These are phyloP conservation scores for Hypolimnas misippus DNA, from an alignment of 2,888 invertebrate genomes.

Conservation along the genomic window DNA sequence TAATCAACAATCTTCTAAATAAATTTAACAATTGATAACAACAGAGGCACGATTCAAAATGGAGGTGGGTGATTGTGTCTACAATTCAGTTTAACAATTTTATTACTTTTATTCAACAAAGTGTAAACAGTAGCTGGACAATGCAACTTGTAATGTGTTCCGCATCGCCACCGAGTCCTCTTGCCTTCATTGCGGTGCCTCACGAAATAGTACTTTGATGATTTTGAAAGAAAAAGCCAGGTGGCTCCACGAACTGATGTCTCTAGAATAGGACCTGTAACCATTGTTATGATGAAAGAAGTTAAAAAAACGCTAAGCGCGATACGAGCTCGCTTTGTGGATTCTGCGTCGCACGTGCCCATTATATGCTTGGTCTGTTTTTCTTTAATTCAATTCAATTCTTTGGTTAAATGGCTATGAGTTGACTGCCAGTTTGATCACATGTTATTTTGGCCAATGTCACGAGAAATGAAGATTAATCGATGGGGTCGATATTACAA, in stretches of 20 bases:
- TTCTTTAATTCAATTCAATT: too few relatives aligned
- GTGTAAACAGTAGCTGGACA: conserved; percentile 49
- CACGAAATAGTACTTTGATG: conserved; percentile 48
- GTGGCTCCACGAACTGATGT: conserved; percentile 25
- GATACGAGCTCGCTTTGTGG: too few relatives aligned
- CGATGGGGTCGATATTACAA: too few relatives aligned
- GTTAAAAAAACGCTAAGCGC: too few relatives aligned
- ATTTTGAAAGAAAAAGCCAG: conserved; percentile 24
- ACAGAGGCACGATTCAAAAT: not conserved
- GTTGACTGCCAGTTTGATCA: too few relatives aligned
- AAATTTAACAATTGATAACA: not conserved
- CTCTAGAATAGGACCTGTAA: conserved; percentile 28
- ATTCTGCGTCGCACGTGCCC: too few relatives aligned
- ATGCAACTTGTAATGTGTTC: conserved; percentile 41
- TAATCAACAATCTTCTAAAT: not conserved
- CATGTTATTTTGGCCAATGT: too few relatives aligned
- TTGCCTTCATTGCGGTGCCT: conserved; percentile 46
- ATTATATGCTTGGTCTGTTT: too few relatives aligned
- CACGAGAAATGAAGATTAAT: too few relatives aligned
- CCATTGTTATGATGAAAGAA: too few relatives aligned
- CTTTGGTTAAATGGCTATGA: too few relatives aligned
- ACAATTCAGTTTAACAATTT: conserved; percentile 22
- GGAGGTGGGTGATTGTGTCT: conserved; percentile 34
- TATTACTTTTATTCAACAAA: conserved; percentile 20
- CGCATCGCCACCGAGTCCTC: conserved; percentile 51